Percentiles rank a stretch among this genome's conserved stretches.
Conservation (phyloP, 1,140 invertebrate genomes). For the Anagrus nilaparvatae region DNA sequence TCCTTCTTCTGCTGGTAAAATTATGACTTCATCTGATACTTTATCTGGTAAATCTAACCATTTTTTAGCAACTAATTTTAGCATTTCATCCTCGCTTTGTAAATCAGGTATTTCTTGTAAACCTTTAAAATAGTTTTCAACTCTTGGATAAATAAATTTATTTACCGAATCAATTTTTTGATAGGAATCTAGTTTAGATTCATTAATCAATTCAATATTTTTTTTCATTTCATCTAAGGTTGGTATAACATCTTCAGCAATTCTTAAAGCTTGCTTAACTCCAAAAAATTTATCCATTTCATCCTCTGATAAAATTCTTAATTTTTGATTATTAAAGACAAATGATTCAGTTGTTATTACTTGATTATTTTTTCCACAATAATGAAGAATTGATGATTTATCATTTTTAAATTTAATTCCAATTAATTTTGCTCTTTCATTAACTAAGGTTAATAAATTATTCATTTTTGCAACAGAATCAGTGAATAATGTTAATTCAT, state of each 20-base stretch:
- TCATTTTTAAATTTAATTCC: slow-evolving; percentile 5
- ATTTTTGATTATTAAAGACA: slow-evolving; percentile 1
- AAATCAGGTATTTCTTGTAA: neutral
- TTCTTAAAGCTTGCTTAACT: slow-evolving; percentile 2
- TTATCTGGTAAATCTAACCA: slow-evolving; percentile 2
- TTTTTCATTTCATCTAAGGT: neutral
- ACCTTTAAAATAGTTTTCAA: slow-evolving; percentile 5
- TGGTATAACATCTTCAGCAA: slow-evolving; percentile 2
- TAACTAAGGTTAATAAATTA: slow-evolving; percentile 3
- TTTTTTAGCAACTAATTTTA: neutral
- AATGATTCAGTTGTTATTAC: neutral
- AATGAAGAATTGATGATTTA: slow-evolving; percentile 3
- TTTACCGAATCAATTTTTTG: neutral
- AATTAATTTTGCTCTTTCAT: slow-evolving; percentile 1
- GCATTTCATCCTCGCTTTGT: neutral
- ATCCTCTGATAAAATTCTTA: neutral
- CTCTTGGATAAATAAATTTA: neutral
- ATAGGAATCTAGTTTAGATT: neutral
- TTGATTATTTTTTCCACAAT: neutral
- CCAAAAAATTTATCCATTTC: slow-evolving; percentile 3
- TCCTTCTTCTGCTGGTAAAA: neutral
- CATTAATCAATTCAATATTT: neutral
- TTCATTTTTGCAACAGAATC: slow-evolving; percentile 1
- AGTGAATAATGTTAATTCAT: slow-evolving; percentile 5
- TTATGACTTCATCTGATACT: neutral